Evolutionary conservation across 2,113 vertebrate genomes (phyloP), one percentile per base, ranked within the genome.

Genomic region (Gobius niger): DNA sequence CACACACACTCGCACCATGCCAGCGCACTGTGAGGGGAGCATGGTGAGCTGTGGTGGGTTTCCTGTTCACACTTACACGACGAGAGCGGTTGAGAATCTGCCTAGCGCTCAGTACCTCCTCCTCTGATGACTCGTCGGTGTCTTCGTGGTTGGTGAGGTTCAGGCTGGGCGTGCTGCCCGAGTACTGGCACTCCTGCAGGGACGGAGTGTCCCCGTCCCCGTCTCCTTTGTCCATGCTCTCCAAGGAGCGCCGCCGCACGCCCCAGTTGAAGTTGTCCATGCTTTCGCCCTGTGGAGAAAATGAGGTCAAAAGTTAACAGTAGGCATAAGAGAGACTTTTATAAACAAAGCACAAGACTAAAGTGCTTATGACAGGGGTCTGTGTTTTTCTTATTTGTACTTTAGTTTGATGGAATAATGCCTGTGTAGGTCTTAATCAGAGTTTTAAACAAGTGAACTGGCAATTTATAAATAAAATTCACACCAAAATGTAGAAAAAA

Each of bases 181-280:
- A 90, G 77, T 95, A 98, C 80, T 95, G 96, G 87, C 93, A 98
- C 75, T 98, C 98, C 86, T 98, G 98, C 65, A 99, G 91, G 47
- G 98, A 98, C 0, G 97, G 96, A 0, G 95, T 98, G 92, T 98
- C 98, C 24, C 54, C 54, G 3, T 98, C 98, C 10, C 54, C 54
- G 24, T 57, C 54, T 60, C 95, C 98, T 87, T 99, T 99, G 92
- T 99, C 98, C 85, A 98, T 96, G 73, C 98, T 99, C 86, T 99
- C 98, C 72, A 99, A 91, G 0, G 98, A 99, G 63, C 98, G 96
- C 10, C 98, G 92, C 3, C 98, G 96, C 72, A 99, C 98, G 0
- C 98, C 98, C 98, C 97, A 99, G 91, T 99, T 99, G 86, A 99
- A 99, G 86, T 98, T 99, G 90, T 99, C 98, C 96, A 99, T 96